These are phyloP conservation scores for Amblyteles armatorius DNA, from an alignment of 2,888 invertebrate genomes.

Conservation along the genomic window DNA sequence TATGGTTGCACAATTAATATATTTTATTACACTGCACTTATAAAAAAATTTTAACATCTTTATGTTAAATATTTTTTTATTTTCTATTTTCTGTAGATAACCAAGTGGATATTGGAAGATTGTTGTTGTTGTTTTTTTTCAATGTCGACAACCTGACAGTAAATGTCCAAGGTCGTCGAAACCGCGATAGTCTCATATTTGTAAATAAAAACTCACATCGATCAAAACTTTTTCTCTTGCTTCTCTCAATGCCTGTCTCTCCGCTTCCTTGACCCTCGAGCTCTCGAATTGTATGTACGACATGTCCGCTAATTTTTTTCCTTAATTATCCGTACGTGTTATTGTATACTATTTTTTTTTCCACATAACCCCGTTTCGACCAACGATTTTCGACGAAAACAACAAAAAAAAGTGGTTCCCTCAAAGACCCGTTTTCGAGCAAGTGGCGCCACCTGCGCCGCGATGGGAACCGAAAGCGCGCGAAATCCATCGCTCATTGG, in stretches of 20 bases:
- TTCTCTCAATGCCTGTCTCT: slow-evolving; percentile 73
- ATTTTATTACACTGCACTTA: not conserved
- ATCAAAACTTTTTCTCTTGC: slow-evolving; percentile 75
- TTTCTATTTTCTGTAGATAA: too few species aligned
- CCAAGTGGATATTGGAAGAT: too few species aligned
- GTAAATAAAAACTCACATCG: slow-evolving; percentile 66
- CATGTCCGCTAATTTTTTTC: slow-evolving; percentile 61
- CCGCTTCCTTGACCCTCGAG: slow-evolving; percentile 74
- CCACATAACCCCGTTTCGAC: not conserved
- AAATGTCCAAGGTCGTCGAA: too few species aligned
- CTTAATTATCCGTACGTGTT: not conserved
- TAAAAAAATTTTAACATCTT: too few species aligned
- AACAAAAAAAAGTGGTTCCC: not conserved
- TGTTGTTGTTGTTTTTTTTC: not conserved
- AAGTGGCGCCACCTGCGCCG: not conserved
- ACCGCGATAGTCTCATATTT: not conserved
- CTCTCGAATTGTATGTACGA: slow-evolving; percentile 77
- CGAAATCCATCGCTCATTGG: not conserved
- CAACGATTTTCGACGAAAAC: not conserved
- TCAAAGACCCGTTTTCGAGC: not conserved
- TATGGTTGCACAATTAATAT: slow-evolving; percentile 21
- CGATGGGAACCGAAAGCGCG: not conserved
- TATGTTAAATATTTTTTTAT: not conserved
- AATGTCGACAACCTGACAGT: not conserved
- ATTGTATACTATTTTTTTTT: not conserved